Evolutionary conservation across 2,113 vertebrate species (phyloP), one percentile per base, ranked within the genome.

Genomic region (Jaculus jaculus): DNA sequence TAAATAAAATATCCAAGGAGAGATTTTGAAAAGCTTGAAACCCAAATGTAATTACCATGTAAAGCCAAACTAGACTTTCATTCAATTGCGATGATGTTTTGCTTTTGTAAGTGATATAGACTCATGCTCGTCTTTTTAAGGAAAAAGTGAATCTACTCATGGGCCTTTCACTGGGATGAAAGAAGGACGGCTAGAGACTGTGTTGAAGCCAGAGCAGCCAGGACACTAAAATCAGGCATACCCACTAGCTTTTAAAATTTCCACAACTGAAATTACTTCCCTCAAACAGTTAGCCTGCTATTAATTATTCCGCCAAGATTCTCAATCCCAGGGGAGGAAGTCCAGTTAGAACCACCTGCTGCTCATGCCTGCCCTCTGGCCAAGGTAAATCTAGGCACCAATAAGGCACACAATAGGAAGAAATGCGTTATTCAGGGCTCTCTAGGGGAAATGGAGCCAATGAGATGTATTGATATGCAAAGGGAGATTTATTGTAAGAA

Each of bases 1-100:
- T 18, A 92, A 63, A 47, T 79, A 82, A 78, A 5, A 63, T 26
- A 75, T 69, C 23, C 51, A 75, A 83, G 82, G 75, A 63, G 34
- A 93, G 30, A 9, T 54, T 89, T 81, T 71, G 9, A 30, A 87
- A 95, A 84, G 51, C 86, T 75, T 10, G 32, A 84, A 61, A 87
- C 32, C 47, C 78, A 94, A 87, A 84, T 65, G 20, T 79, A 26
- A 47, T 32, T 2, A 18, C 2, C 20, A 30, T 47, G 79, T 58
- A 88, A 61, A 65, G 15, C 32, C 84, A 84, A 90, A 94, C 78
- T 17, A 77, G 61, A 37, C 91, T 84, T 84, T 84, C 5, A 32
- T 32, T 72, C 26, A 66, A 37, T 87, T 69, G 23, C 68, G 68
- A 75, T 82, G 77, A 71, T 69, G 42, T 80, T 78, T 92, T 80